phyloP scores from a whole-genome alignment of 2,113 vertebrate genomes.

The Crotalus helleri region DNA sequence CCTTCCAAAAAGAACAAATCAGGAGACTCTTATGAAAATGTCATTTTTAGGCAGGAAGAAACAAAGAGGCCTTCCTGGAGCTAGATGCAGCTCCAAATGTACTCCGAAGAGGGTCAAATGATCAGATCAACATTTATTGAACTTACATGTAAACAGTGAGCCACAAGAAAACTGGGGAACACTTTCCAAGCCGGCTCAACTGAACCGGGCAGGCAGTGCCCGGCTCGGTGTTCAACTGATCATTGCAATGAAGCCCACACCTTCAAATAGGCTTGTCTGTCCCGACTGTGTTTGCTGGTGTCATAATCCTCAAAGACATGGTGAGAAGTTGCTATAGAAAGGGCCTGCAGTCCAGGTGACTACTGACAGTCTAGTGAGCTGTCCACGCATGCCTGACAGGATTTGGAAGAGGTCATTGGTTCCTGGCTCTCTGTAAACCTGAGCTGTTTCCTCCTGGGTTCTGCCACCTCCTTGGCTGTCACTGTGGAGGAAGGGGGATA shows the following conservation, averaged over 20 bases:
- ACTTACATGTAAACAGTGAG: constrained; percentile 71
- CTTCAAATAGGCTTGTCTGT: constrained; percentile 35
- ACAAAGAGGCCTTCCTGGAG: constrained; percentile 4
- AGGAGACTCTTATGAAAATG: not conserved
- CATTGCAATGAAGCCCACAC: constrained; percentile 40
- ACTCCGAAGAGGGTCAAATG: constrained; percentile 53
- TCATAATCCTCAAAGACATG: constrained; percentile 57
- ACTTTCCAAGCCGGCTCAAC: constrained; percentile 6
- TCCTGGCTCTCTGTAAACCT: constrained; percentile 72
- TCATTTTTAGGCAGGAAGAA: constrained; percentile 32
- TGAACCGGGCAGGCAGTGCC: constrained; percentile 1
- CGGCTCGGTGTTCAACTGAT: constrained; percentile 45
- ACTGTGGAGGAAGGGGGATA: constrained; percentile 92
- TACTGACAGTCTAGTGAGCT: constrained; percentile 45
- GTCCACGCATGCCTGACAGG: constrained; percentile 45
- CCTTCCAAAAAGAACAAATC: not conserved
- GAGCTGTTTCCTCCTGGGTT: constrained; percentile 67
- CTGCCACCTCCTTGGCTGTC: constrained; percentile 61
- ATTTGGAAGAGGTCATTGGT: constrained; percentile 65
- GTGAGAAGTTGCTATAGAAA: constrained; percentile 62
- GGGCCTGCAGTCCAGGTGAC: constrained; percentile 57
- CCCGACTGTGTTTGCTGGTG: constrained; percentile 72
- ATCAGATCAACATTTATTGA: constrained; percentile 67
- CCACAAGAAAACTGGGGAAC: constrained; percentile 58
- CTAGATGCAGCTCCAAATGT: constrained; percentile 52